Evolutionary conservation across 2,113 vertebrate species (phyloP).

Genomic region (Brachypodius melanocephalos): DNA sequence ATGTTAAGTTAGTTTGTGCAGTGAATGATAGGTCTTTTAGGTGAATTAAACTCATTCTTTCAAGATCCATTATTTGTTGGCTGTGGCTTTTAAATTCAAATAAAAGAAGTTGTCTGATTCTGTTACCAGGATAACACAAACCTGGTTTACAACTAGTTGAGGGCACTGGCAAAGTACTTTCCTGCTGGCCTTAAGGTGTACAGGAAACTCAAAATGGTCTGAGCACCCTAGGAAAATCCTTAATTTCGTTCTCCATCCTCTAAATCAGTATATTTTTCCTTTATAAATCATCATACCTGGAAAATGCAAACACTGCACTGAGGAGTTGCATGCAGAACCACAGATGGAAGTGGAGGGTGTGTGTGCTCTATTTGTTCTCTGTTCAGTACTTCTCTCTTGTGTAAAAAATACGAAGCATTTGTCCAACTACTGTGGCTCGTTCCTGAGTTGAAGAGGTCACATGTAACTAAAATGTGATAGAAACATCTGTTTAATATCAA

Average conservation of each 20-base stretch:
- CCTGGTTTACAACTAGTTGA: background rate
- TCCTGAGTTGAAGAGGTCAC: background rate
- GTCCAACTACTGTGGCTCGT: background rate
- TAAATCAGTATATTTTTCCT: background rate
- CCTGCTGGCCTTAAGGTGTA: background rate
- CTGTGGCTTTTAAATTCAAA: background rate
- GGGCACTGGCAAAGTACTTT: background rate
- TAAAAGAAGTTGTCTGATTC: background rate
- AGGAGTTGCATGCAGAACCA: background rate
- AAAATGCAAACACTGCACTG: background rate
- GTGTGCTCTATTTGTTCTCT: background rate
- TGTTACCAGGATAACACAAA: background rate
- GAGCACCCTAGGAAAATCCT: background rate
- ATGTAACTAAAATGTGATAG: background rate
- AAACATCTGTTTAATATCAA: background rate
- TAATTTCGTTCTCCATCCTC: background rate
- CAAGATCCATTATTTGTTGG: background rate
- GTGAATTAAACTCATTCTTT: background rate
- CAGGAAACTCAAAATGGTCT: background rate
- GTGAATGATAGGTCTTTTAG: background rate
- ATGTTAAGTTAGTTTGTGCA: background rate
- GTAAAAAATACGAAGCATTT: background rate
- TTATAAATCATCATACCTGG: background rate
- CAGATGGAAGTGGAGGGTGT: background rate
- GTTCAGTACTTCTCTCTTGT: background rate